Base-by-base conservation (phyloP, 2,797 vertebrate genomes). In the Pelobates cultripes region DNA sequence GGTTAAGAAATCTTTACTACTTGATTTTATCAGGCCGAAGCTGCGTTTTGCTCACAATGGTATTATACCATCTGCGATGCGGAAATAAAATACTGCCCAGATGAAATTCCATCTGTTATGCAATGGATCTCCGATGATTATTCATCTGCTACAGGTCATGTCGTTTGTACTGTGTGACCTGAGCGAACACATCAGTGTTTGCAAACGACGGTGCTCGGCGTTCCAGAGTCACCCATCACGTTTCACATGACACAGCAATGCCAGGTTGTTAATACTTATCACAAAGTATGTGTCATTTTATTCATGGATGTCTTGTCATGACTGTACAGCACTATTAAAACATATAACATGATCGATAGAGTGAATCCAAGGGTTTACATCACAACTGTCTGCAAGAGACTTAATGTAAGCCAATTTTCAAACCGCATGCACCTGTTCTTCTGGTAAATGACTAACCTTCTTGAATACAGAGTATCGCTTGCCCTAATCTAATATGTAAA, bases 91-190 rank as follows among this genome's bases (percentile, higher is more conserved):
- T 82, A 67, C 43, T 53, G 64, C 81, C 81, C 76, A 69, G 70
- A 78, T 78, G 81, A 78, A 74, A 69, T 74, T 78, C 75, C 76
- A 78, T 83, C 81, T 83, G 81, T n/a, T 83, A 47, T 47, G 70
- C 81, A 78, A 78, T 69, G 64, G 70, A 78, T 83, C 81, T 78
- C 64, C 14, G 70, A 83, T 83, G 81, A 74, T 83, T 83, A 78
- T 74, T 83, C 81, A 78, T 83, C 70, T 78, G 64, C 64, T 83
- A 47, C 76, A 83, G 81, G 76, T 83, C 70, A 67, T 70, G 81
- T 68, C 68, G 64, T 83, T 51, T 74, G 70, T 55, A 82, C 63
- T 61, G 45, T 44, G 57, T 78, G 75, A 78, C 81, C 81, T 42
- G 43, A 74, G 53, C 43, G 64, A 70, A 63, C n/a, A 40, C 51